These are phyloP conservation scores for Parascotia fuliginaria DNA, from an alignment of 2,888 invertebrate genomes.

Conservation along the genomic window DNA sequence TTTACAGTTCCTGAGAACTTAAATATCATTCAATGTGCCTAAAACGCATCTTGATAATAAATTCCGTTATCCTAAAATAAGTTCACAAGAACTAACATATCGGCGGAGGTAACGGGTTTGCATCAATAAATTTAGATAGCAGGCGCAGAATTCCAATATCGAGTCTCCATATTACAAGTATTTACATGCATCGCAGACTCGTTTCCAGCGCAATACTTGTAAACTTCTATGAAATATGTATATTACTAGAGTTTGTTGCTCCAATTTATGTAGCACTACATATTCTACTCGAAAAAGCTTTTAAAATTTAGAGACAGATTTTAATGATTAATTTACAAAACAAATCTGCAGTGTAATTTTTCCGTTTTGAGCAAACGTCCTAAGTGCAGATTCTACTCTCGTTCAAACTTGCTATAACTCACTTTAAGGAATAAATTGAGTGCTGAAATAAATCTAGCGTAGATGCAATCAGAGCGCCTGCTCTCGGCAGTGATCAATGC, in stretches of 20 bases:
- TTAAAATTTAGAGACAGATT: too few species aligned
- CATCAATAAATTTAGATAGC: conserved; percentile 56
- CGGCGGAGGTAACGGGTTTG: conserved; percentile 24
- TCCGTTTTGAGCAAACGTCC: conserved; percentile 7
- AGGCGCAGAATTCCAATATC: conserved; percentile 61
- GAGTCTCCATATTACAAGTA: conserved; percentile 45
- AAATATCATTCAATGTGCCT: not conserved
- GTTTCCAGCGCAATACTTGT: conserved; percentile 34
- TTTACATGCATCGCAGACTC: conserved; percentile 41
- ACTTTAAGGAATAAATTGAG: conserved; percentile 45
- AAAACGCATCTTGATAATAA: not conserved
- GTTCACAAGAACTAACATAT: conserved; percentile 21
- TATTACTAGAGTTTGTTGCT: not conserved
- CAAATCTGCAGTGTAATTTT: too few species aligned
- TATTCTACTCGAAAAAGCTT: too few species aligned
- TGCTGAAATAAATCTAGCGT: conserved; percentile 58
- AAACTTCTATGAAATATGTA: conserved; percentile 6
- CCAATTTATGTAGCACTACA: too few species aligned
- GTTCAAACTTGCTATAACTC: conserved; percentile 17
- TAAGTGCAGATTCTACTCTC: conserved; percentile 10
- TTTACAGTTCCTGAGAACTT: not conserved
- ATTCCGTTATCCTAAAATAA: conserved; percentile 5
- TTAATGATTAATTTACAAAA: too few species aligned
- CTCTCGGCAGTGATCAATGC: conserved; percentile 51
- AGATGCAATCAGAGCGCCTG: conserved; percentile 63